phyloP scores from a whole-genome alignment of 1,140 invertebrate species.

The Olivierus martensii region DNA sequence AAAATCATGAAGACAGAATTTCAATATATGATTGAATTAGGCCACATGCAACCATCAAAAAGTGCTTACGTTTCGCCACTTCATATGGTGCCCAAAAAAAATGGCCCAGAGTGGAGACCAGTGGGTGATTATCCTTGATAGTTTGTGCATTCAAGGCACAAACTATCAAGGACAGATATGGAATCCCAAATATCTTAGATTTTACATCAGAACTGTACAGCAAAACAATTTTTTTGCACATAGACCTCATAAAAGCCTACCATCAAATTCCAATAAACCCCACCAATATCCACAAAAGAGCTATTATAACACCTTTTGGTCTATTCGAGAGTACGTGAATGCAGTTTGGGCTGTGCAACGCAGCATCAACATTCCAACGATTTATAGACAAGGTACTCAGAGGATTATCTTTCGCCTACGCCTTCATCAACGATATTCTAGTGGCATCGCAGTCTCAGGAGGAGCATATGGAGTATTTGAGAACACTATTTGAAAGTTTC shows the following conservation, averaged over 20 bases:
- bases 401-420: slow-evolving; percentile 25
- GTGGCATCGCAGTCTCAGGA: slow-evolving; percentile 26
- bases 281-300: slow-evolving; percentile 11
- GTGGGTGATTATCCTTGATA: slow-evolving; percentile 13
- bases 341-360: slow-evolving; percentile 17
- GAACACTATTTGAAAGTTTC: no score
- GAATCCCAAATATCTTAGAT: slow-evolving; percentile 9
- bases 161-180: slow-evolving; percentile 13
- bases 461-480: no score
- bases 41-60: slow-evolving; percentile 15
- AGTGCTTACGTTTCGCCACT: slow-evolving; percentile 20
- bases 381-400: slow-evolving; percentile 34
- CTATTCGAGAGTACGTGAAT: slow-evolving; percentile 12
- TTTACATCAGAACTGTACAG: slow-evolving; percentile 9
- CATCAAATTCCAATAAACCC: slow-evolving; percentile 11
- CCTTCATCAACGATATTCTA: slow-evolving; percentile 40
- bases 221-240: not conserved
- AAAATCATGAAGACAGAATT: slow-evolving; percentile 9
- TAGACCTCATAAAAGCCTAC: slow-evolving; percentile 12
- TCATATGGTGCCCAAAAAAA: slow-evolving; percentile 20
- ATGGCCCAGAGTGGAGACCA: slow-evolving; percentile 5
- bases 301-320: slow-evolving; percentile 7
- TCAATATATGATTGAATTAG: slow-evolving; percentile 6
- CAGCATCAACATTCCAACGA: slow-evolving; percentile 9
- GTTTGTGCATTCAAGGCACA: slow-evolving; percentile 8